phyloP scores from a whole-genome alignment of 2,113 vertebrate species.

The Corvus hawaiiensis region DNA sequence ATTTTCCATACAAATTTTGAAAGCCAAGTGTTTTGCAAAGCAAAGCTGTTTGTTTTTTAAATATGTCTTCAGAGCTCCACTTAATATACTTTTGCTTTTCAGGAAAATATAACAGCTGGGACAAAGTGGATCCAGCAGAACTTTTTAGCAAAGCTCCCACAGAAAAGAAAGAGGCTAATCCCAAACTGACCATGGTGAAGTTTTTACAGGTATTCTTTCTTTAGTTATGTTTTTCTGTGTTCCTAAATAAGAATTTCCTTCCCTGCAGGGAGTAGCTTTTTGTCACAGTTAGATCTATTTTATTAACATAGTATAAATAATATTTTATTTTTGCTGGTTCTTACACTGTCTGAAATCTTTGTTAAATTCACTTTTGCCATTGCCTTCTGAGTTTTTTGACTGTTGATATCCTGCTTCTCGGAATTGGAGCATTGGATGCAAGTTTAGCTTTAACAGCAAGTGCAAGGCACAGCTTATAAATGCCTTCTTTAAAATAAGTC shows the following conservation, averaged over 20 bases:
- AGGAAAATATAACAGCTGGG: conserved; percentile 99
- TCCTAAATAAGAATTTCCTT: not conserved
- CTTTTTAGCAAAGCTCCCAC: conserved; percentile 96
- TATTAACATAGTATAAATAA: not conserved
- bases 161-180: conserved; percentile 97
- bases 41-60: not conserved
- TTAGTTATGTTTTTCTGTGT: accelerated
- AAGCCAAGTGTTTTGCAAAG: not conserved
- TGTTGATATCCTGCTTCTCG: not conserved
- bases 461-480: not conserved
- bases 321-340: not conserved
- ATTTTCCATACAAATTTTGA: not conserved
- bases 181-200: conserved; percentile 97
- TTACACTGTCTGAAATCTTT: not conserved
- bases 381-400: not conserved
- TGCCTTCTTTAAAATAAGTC: not conserved
- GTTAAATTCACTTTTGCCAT: not conserved
- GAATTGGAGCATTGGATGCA: not conserved
- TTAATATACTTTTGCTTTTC: not conserved
- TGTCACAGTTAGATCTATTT: not conserved
- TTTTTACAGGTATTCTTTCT: conserved; percentile 87
- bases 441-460: not conserved
- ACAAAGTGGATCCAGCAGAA: conserved; percentile 96
- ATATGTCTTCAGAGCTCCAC: not conserved
- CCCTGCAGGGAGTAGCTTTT: not conserved